phyloP scores from a whole-genome alignment of 1,140 invertebrate species.

The Drosophila pandora region DNA sequence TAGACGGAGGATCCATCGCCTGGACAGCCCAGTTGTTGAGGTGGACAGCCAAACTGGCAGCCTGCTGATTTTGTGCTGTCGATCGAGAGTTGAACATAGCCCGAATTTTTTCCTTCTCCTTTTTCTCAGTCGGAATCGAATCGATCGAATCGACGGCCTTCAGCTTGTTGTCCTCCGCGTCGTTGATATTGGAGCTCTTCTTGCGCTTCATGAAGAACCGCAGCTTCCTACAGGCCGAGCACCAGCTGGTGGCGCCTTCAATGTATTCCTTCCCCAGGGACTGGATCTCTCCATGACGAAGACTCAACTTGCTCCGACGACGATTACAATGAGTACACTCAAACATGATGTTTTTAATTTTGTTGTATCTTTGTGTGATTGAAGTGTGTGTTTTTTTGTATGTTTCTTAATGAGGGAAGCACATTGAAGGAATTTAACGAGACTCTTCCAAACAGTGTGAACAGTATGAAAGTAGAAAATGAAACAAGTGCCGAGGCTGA shows the following conservation, averaged over 20 bases:
- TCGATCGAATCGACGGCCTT: background rate
- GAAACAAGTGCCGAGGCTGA: background rate
- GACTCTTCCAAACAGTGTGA: slow-evolving; percentile 4
- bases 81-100: background rate
- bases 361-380: background rate
- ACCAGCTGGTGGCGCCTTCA: background rate
- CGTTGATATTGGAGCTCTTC: background rate
- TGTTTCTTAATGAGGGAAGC: background rate
- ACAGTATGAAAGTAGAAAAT: slow-evolving; percentile 1
- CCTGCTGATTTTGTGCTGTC: background rate
- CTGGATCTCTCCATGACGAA: background rate
- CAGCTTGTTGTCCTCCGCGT: background rate
- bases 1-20: slow-evolving; percentile 17
- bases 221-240: background rate
- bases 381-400: background rate
- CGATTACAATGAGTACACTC: slow-evolving; percentile 2
- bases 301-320: background rate
- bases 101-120: background rate
- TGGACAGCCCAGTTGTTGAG: slow-evolving; percentile 29
- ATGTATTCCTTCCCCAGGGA: background rate
- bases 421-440: slow-evolving; percentile 1
- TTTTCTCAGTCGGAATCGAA: background rate
- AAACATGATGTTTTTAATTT: slow-evolving; percentile 10
- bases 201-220: slow-evolving; percentile 1
- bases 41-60: background rate